These are phyloP conservation scores for Drosophila tsacasi DNA, from an alignment of 1,140 invertebrate species.

Conservation along the genomic window DNA sequence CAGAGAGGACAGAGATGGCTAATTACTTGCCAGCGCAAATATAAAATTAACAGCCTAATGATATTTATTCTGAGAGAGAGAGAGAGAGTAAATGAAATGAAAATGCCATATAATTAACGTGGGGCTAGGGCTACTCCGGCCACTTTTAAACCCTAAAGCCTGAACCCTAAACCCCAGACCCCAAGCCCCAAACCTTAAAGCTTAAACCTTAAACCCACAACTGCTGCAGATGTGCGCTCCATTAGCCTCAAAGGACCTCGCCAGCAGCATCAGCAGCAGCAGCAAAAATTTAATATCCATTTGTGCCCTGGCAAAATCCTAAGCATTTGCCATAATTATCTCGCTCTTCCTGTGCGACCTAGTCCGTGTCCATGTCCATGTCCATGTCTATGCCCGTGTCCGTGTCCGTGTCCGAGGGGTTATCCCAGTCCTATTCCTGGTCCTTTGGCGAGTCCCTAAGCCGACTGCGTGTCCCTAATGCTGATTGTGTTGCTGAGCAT, in stretches of 20 bases:
- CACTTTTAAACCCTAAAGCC: conserved; percentile 7
- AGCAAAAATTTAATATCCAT: conserved; percentile 59
- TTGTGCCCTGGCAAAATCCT: conserved; percentile 29
- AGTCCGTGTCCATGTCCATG: neutral
- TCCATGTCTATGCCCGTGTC: neutral
- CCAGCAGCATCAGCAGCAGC: conserved; percentile 10
- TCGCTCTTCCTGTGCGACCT: conserved; percentile 5
- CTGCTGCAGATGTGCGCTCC: conserved; percentile 28
- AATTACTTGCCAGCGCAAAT: conserved; percentile 50
- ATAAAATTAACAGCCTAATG: conserved; percentile 49
- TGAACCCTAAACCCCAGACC: neutral
- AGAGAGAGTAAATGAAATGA: conserved; percentile 13
- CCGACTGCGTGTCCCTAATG: conserved; percentile 31
- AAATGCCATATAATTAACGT: conserved; percentile 36
- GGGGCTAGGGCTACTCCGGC: neutral
- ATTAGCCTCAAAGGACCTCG: conserved; percentile 33
- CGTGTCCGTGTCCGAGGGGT: neutral
- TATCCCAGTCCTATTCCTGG: conserved; percentile 2
- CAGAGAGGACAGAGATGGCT: neutral
- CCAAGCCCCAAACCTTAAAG: neutral
- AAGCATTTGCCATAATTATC: conserved; percentile 61
- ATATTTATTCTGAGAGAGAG: conserved; percentile 33
- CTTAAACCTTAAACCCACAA: neutral
- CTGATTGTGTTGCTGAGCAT: conserved; percentile 47
- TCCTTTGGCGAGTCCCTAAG: conserved; percentile 3